Base-by-base conservation (phyloP, 2,797 vertebrate species). In the Myiotriccus ornatus region DNA sequence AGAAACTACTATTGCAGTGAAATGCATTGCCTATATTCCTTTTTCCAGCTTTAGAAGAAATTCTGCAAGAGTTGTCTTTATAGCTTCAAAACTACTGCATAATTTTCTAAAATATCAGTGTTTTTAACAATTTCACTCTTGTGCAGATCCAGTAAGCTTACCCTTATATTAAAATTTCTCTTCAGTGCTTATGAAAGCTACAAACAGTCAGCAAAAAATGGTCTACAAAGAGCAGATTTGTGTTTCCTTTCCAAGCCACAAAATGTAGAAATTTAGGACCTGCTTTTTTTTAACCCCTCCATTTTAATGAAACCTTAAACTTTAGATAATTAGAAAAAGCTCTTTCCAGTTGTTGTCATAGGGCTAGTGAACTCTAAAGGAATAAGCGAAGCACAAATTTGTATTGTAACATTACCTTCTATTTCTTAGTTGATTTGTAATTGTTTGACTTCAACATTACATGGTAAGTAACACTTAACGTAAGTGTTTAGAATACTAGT, bases 291-390 rank as follows among this genome's bases (percentile, higher is more conserved):
- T 1, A 7, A 6, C 20, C 4, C 21, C 24, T 7, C 30, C n/a
- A 57, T 55, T 93, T 94, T 63, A 95, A 93, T 6, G 63, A 92
- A 95, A 94, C 46, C 59, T 76, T 96, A 91, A 93, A 93, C 80
- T 88, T 21, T 22, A 24, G 34, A 18, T 69, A 93, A 92, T 84
- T 84, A 84, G 56, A 89, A 88, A 93, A 95, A 78, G 41, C 44
- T 87, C 67, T 68, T 88, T 39, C 55, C 75, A 80, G 70, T 52
- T 94, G 56, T 79, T 93, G 70, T 59, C 67, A 93, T 12, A 69
- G 52, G 27, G 37, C 87, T 9, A 46, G 32, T 6, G 71, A 93
- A 90, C 18, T 46, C 80, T 68, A 90, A 88, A 94, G 59, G 34
- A 83, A 82, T 20, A 92, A 1, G 22, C 8, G 50, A 80, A 81